These are phyloP conservation scores for Matsumyia berberina DNA, from an alignment of 2,888 invertebrate genomes.

Conservation along the genomic window DNA sequence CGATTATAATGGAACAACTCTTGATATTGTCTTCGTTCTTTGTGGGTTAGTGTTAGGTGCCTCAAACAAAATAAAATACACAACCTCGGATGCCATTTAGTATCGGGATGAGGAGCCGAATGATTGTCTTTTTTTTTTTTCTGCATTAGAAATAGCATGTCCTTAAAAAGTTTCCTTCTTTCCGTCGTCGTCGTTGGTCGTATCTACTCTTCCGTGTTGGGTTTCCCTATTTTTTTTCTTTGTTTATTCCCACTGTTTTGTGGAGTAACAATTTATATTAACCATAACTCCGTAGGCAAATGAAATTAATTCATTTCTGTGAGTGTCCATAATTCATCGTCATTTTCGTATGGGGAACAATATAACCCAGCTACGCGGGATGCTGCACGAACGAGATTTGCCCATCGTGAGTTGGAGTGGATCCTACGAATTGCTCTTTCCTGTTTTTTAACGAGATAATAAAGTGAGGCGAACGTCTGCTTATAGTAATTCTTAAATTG, in stretches of 20 bases:
- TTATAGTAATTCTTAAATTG: constrained; percentile 66
- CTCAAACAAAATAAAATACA: constrained; percentile 18
- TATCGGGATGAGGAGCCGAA: constrained; percentile 35
- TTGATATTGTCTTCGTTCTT: constrained; percentile 50
- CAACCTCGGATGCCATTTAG: constrained; percentile 46
- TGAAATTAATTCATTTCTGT: constrained; percentile 59
- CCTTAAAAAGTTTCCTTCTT: constrained; percentile 51
- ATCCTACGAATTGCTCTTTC: background rate
- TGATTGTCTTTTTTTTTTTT: constrained; percentile 15
- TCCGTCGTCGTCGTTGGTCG: too few relatives aligned
- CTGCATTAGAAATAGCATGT: constrained; percentile 46
- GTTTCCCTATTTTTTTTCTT: constrained; percentile 20
- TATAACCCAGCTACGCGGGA: constrained; percentile 36
- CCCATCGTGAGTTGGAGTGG: background rate
- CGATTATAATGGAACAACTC: constrained; percentile 27
- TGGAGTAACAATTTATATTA: constrained; percentile 33
- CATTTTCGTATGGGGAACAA: constrained; percentile 57
- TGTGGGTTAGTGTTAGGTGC: constrained; percentile 3
- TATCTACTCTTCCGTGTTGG: constrained; percentile 34
- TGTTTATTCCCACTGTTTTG: constrained; percentile 21
- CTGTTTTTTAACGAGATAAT: constrained; percentile 8
- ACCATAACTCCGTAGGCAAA: constrained; percentile 54
- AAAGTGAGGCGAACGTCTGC: constrained; percentile 45
- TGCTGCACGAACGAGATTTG: constrained; percentile 48
- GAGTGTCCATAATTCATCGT: constrained; percentile 69